Percentiles rank a stretch among this genome's conserved stretches.
These are phyloP conservation scores for Eilema griseolum DNA, from an alignment of 2,888 invertebrate species.

Conservation along the genomic window DNA sequence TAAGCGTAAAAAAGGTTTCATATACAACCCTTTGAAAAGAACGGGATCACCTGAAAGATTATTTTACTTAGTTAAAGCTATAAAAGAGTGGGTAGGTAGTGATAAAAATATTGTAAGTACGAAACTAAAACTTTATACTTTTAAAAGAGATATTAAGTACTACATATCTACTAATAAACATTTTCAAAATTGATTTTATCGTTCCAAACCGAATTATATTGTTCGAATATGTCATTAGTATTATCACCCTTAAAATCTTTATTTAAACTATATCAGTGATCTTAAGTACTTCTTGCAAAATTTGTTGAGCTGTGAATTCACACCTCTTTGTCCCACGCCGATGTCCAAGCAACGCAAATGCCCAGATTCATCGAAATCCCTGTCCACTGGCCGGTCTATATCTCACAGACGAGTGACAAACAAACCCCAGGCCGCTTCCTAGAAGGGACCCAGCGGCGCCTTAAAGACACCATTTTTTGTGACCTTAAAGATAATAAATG, in stretches of 20 bases:
- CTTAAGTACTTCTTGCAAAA: conserved; percentile 55
- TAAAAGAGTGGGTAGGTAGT: conserved; percentile 44
- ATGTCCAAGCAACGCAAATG: conserved; percentile 57
- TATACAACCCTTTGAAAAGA: conserved; percentile 69
- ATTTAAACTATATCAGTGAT: conserved; percentile 58
- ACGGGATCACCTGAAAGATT: conserved; percentile 12
- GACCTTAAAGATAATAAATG: conserved; percentile 85
- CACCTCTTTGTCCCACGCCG: conserved; percentile 73
- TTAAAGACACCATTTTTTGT: conserved; percentile 83
- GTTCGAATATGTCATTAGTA: conserved; percentile 10
- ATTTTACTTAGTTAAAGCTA: conserved; percentile 43
- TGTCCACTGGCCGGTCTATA: conserved; percentile 78
- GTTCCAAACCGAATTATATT: conserved; percentile 22
- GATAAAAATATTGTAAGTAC: background rate
- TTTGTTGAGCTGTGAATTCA: conserved; percentile 72
- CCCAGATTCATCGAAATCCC: conserved; percentile 71
- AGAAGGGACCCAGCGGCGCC: conserved; percentile 85
- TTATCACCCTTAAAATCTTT: conserved; percentile 48
- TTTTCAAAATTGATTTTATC: background rate
- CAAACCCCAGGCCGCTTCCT: conserved; percentile 80
- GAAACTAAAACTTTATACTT: background rate
- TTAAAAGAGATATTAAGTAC: background rate
- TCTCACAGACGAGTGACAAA: conserved; percentile 85
- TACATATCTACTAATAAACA: background rate
- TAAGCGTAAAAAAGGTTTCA: conserved; percentile 63